Conservation (phyloP, 2,888 invertebrate species). For the Idaea biselata region DNA sequence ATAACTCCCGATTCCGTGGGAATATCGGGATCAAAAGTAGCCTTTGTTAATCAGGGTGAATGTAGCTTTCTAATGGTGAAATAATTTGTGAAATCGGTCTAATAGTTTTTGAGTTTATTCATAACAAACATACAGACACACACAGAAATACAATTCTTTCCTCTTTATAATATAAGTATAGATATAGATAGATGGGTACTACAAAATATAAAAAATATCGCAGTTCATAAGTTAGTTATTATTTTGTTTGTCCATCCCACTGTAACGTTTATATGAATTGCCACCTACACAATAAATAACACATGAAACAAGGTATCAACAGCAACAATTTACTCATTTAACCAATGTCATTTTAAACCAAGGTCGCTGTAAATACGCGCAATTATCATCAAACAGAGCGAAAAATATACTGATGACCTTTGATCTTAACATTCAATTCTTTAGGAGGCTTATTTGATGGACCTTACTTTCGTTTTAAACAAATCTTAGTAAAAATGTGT, state of each 20-base stretch:
- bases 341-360: not conserved
- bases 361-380: not conserved
- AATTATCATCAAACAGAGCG: constrained; percentile 1
- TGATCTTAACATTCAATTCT: not conserved
- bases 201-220: not conserved
- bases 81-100: too few species aligned
- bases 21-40: too few species aligned
- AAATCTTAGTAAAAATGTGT: not conserved
- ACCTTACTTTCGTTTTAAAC: not conserved
- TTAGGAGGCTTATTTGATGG: not conserved
- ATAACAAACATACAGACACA: too few species aligned
- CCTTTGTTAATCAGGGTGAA: too few species aligned
- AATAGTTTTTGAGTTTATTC: too few species aligned
- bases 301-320: not conserved
- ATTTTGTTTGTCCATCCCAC: not conserved
- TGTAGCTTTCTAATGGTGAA: too few species aligned
- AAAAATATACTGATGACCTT: not conserved
- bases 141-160: too few species aligned
- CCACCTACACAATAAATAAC: not conserved
- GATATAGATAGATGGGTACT: not conserved
- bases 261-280: not conserved
- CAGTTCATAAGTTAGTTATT: not conserved
- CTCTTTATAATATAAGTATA: too few species aligned
- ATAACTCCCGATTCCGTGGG: too few species aligned
- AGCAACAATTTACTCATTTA: not conserved